phyloP scores from a whole-genome alignment of 2,797 vertebrate genomes.

The Rhinogobio ventralis region DNA sequence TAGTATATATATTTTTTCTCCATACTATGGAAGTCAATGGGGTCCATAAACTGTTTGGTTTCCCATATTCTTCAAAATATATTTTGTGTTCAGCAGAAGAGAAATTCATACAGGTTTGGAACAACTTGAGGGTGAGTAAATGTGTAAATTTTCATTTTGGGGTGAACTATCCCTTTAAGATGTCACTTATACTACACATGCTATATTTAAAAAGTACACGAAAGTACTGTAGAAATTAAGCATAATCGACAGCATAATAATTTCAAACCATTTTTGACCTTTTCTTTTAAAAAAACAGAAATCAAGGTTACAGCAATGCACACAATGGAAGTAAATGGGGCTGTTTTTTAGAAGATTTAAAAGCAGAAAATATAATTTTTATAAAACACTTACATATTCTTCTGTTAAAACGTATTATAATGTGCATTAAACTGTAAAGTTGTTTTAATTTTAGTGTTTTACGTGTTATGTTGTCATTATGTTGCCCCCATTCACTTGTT shows the following conservation, averaged over 20 bases:
- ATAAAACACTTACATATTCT: neutral
- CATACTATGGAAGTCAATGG: neutral
- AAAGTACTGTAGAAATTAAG: neutral
- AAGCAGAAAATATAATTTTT: too few relatives aligned
- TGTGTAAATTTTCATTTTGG: neutral
- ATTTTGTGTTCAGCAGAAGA: neutral
- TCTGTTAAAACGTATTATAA: neutral
- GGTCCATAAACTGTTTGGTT: neutral
- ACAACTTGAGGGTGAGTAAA: neutral
- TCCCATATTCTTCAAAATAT: too few relatives aligned
- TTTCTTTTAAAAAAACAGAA: neutral
- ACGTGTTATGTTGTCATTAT: neutral
- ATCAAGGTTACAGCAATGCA: neutral
- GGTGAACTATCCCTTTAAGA: neutral
- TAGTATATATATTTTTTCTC: too few relatives aligned
- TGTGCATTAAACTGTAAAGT: neutral
- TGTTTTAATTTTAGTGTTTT: neutral
- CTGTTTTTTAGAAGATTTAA: too few relatives aligned
- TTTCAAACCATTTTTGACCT: neutral
- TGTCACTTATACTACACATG: neutral
- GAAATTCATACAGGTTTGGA: neutral
- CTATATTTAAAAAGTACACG: neutral
- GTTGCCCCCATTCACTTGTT: neutral
- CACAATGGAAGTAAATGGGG: neutral
- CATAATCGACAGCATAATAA: neutral